Base-by-base conservation (phyloP, 2,888 invertebrate species). In the Pollenia amentaria region DNA sequence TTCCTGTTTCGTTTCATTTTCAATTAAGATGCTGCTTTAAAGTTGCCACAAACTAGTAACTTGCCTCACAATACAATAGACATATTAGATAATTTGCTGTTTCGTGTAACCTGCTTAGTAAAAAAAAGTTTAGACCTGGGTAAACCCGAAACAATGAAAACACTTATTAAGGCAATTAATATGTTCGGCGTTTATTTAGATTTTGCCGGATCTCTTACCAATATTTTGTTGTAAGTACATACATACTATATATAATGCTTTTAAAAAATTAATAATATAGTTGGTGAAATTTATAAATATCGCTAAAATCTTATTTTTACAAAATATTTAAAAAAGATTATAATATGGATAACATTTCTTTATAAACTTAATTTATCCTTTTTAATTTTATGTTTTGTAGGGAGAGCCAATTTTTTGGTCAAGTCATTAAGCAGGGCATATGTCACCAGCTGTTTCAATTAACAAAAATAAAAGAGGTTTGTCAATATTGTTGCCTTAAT, bases 351-450 rank as follows among this genome's bases (percentile, higher is more conserved):
- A 29, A 29, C 29, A 29, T 3, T 2, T 29, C 29, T 29, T 29
- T 3, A 29, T 29, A 2, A 29, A 9, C 46, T 64, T 1, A 69
- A 40, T 62, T 76, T 60, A 38, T 38, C 14, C 8, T 65, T 73
- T 38, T 3, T 46, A 16, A 46, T 2, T 57, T 46, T 46, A 10
- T 55, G 8, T 57, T 21, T 90, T 89, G 11, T 76, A 93, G 93
- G 3, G 93, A 93, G 65, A 92, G 92, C 83, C 92, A 93, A 85
- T 93, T 93, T 88, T 94, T 93, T 88, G 92, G 92, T 1, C 90
- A 92, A 77, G 91, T 93, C 14, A 89, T 93, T 9, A 92, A 92
- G 80, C 90, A 92, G 76, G 92, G 93, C 14, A 91, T 93, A 64
- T 91, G 92, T 1, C 92, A 93, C 89, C 89, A 92, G 80, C 89